These are phyloP conservation scores for Linyphia triangularis DNA, from an alignment of 2,888 invertebrate species.

Conservation along the genomic window DNA sequence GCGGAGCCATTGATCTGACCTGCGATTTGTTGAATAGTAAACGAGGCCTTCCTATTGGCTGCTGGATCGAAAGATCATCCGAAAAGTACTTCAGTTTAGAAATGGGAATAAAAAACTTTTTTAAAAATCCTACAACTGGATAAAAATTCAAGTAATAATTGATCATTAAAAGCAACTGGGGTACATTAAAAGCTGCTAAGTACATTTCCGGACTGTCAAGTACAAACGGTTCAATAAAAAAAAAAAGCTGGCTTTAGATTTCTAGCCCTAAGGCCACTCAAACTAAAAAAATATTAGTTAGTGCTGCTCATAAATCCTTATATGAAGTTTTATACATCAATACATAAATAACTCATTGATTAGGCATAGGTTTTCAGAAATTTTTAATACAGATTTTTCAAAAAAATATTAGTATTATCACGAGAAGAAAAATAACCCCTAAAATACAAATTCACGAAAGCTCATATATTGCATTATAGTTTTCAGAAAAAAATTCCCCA, in stretches of 20 bases:
- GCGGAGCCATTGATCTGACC: constrained; percentile 65
- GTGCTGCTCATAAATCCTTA: neutral
- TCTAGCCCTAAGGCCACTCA: neutral
- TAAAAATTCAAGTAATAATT: neutral
- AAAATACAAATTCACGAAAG: too few relatives aligned
- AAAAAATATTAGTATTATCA: too few relatives aligned
- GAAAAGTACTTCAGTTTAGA: neutral
- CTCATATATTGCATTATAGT: too few relatives aligned
- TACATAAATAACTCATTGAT: too few relatives aligned
- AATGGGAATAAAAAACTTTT: neutral
- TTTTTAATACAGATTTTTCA: too few relatives aligned
- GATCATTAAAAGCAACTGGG: neutral
- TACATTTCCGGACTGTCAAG: neutral
- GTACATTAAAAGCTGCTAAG: constrained; percentile 9
- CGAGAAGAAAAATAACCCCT: too few relatives aligned
- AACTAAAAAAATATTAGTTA: neutral
- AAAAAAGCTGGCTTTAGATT: neutral
- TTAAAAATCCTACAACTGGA: neutral
- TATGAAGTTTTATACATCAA: neutral
- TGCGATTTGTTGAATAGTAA: constrained; percentile 43
- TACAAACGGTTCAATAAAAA: neutral
- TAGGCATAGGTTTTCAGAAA: too few relatives aligned
- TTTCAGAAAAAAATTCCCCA: too few relatives aligned
- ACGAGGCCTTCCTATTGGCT: constrained; percentile 48
- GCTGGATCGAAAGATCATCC: constrained; percentile 12